These are phyloP conservation scores for Picathartes gymnocephalus DNA, from an alignment of 2,113 vertebrate genomes.

Conservation along the genomic window DNA sequence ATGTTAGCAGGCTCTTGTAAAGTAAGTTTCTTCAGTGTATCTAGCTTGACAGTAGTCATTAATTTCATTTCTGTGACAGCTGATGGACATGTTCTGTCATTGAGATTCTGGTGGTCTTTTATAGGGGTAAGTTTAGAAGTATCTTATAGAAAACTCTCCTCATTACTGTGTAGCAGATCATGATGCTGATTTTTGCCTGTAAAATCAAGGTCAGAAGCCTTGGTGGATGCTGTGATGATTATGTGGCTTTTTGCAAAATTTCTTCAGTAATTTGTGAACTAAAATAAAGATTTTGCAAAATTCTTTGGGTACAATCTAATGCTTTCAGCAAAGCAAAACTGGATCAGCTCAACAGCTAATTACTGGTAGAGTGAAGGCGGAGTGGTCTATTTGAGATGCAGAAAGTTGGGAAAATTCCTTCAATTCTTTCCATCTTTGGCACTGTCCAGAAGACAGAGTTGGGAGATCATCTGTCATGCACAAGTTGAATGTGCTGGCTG, in stretches of 20 bases:
- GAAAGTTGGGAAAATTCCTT: background rate
- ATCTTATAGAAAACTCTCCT: background rate
- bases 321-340: background rate
- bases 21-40: background rate
- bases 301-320: background rate
- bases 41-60: background rate
- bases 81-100: rapidly evolving
- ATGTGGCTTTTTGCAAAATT: background rate
- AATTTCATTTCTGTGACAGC: background rate
- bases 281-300: background rate
- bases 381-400: background rate
- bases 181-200: background rate
- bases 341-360: background rate
- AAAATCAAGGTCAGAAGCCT: background rate
- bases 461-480: background rate
- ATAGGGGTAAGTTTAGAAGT: background rate
- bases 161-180: background rate
- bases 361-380: background rate
- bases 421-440: background rate
- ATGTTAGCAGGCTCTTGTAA: background rate
- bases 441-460: background rate
- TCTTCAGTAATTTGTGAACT: background rate
- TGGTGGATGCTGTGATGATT: background rate
- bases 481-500: background rate
- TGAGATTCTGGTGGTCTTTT: background rate